A percentile compares a stretch with the other conserved stretches of the same genome.
These are phyloP conservation scores for Phrynocephalus guinanensis DNA, from an alignment of 2,797 vertebrate genomes.

Conservation along the genomic window DNA sequence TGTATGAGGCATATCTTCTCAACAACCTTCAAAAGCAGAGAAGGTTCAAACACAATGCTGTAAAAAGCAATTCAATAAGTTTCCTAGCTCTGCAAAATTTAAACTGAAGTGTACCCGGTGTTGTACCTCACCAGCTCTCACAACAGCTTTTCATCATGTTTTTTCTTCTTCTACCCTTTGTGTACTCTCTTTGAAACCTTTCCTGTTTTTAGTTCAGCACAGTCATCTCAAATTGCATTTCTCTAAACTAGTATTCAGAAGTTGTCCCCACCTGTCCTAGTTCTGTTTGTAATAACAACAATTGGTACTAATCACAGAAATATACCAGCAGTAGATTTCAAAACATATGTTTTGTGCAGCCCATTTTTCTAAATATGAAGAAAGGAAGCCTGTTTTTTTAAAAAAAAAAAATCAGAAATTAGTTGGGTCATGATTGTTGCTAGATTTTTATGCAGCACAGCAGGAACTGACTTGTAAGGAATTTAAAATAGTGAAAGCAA, in stretches of 20 bases:
- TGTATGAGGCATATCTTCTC: background rate
- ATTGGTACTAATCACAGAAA: background rate
- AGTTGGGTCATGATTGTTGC: background rate
- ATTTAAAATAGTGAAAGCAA: background rate
- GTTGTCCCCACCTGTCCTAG: background rate
- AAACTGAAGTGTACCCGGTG: background rate
- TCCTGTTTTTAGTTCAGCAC: background rate
- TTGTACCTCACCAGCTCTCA: too few relatives aligned
- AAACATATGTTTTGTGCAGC: background rate
- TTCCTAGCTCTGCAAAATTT: background rate
- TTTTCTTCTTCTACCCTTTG: background rate
- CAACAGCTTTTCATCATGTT: background rate
- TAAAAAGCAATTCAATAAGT: background rate
- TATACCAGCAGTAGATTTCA: background rate
- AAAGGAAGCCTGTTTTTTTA: background rate
- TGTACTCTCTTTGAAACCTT: background rate
- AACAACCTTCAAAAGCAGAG: too few relatives aligned
- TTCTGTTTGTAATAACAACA: conserved; percentile 5
- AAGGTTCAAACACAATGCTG: background rate
- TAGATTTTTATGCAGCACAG: too few relatives aligned
- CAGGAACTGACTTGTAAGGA: background rate
- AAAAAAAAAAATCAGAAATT: background rate
- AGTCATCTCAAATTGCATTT: background rate
- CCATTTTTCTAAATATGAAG: conserved; percentile 1
- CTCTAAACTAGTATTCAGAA: background rate